Conservation (phyloP, 2,113 vertebrate species). For the Corythornis cristatus region DNA sequence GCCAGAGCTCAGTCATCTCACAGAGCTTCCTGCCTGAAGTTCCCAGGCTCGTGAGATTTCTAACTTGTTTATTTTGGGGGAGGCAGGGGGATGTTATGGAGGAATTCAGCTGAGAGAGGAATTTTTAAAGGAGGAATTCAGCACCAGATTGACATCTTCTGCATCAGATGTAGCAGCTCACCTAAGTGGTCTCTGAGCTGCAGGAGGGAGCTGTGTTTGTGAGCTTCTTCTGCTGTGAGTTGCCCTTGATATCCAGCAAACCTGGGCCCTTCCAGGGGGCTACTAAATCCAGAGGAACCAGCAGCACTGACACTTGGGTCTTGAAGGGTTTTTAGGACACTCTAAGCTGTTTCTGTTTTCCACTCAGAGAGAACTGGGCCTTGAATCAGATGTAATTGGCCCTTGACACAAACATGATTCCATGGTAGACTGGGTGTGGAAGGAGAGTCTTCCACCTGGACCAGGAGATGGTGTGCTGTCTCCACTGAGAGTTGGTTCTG, state of each 20-base stretch:
- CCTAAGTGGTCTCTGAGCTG: background rate
- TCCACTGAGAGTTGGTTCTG: background rate
- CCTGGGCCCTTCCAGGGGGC: background rate
- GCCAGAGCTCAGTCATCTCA: background rate
- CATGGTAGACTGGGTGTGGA: background rate
- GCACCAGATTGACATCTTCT: background rate
- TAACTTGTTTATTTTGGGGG: constrained; percentile 17
- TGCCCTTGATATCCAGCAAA: background rate
- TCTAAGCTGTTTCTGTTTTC: background rate
- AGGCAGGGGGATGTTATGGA: background rate
- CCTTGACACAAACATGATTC: background rate
- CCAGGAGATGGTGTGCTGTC: background rate
- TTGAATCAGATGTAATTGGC: background rate
- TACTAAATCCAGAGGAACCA: background rate
- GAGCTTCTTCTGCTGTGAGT: background rate
- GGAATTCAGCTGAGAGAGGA: background rate
- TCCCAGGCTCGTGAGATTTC: constrained; percentile 1
- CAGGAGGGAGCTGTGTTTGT: background rate
- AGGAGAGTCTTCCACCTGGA: background rate
- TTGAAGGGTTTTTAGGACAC: rapidly evolving
- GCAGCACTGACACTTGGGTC: background rate
- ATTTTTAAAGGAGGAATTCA: background rate
- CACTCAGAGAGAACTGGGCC: background rate
- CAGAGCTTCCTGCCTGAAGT: background rate
- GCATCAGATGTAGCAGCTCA: background rate